phyloP scores from a whole-genome alignment of 35 echinoderm and acorn worm genomes.

The Stichopus chloronotus region DNA sequence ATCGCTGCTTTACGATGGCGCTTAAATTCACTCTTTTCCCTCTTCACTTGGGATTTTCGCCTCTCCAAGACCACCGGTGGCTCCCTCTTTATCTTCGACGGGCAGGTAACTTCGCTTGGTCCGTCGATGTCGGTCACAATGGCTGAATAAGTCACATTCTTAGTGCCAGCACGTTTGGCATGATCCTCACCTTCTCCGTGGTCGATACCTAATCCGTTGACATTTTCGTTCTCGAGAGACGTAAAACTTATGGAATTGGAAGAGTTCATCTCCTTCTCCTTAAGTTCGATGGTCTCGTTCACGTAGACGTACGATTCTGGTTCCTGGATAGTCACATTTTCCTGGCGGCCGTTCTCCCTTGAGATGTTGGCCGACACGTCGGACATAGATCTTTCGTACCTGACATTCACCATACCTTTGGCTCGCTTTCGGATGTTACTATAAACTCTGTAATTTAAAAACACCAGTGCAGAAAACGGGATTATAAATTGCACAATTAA shows the following conservation, averaged over 20 bases:
- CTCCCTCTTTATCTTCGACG: neutral
- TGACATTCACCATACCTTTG: slow-evolving; percentile 33
- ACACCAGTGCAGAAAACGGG: slow-evolving; percentile 57
- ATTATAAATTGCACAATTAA: slow-evolving; percentile 62
- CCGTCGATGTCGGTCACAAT: neutral
- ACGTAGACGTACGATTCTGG: neutral
- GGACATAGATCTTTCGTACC: neutral
- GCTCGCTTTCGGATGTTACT: slow-evolving; percentile 61
- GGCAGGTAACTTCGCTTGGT: neutral
- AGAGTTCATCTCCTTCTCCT: slow-evolving; percentile 27
- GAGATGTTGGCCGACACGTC: neutral
- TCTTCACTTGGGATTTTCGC: neutral
- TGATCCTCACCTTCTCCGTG: neutral
- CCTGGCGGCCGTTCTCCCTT: neutral
- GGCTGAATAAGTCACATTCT: slow-evolving; percentile 12
- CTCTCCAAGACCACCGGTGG: neutral
- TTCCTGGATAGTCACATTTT: neutral
- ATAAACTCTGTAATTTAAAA: slow-evolving; percentile 66
- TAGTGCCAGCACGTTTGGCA: neutral
- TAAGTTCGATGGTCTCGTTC: slow-evolving; percentile 19
- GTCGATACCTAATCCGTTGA: neutral
- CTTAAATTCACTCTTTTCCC: slow-evolving; percentile 31
- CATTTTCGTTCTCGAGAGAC: neutral
- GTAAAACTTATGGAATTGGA: slow-evolving; percentile 42
- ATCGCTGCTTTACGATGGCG: slow-evolving; percentile 56